phyloP scores from a whole-genome alignment of 2,113 vertebrate species.

The Nymphicus hollandicus region DNA sequence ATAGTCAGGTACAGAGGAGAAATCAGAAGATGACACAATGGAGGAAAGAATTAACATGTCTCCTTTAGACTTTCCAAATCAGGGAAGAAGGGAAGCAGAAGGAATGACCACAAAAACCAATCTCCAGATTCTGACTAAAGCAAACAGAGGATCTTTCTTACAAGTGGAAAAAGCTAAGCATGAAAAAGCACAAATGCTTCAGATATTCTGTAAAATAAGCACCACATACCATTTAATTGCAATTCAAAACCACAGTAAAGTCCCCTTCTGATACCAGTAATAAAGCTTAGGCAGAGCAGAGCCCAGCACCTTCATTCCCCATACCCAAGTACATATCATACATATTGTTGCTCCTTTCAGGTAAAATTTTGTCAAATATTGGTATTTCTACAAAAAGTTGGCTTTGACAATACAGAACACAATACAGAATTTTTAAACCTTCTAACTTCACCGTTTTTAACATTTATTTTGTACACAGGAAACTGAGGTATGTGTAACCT shows the following conservation, averaged over 20 bases:
- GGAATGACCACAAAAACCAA: not conserved
- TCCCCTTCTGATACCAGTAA: not conserved
- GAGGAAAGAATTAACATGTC: not conserved
- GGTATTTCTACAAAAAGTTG: not conserved
- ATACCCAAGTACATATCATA: rapidly evolving
- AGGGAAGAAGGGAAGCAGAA: not conserved
- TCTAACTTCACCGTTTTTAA: not conserved
- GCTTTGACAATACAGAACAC: not conserved
- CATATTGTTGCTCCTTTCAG: not conserved
- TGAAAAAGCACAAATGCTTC: not conserved
- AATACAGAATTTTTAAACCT: not conserved
- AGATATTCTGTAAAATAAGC: not conserved
- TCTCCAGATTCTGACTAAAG: not conserved
- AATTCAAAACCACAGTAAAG: not conserved
- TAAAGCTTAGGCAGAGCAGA: not conserved
- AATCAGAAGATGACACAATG: rapidly evolving
- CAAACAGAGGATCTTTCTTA: not conserved
- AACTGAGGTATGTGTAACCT: not conserved
- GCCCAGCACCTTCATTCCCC: not conserved
- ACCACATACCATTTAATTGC: not conserved
- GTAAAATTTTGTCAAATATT: not conserved
- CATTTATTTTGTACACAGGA: not conserved
- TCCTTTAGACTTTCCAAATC: not conserved
- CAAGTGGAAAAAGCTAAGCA: not conserved
- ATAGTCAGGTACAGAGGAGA: not conserved